Evolutionary conservation across 2,888 invertebrate species (phyloP).

Genomic region (Mesorhabditis spiculigera): DNA sequence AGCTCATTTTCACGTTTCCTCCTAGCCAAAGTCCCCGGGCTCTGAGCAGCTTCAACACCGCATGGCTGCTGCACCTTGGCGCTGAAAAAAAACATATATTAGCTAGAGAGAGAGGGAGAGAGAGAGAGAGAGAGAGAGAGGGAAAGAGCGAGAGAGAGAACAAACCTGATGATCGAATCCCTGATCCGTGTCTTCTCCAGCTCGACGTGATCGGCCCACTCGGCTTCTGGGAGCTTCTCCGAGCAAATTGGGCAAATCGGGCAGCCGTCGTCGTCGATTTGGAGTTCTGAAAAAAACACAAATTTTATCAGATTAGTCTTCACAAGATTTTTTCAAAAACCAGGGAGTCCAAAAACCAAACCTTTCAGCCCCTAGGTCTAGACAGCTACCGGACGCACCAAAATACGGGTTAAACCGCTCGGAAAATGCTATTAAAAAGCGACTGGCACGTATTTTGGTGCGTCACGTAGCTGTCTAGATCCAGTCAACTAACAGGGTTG

Average conservation of each 20-base stretch:
- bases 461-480: too few species aligned
- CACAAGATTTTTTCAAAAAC: too few species aligned
- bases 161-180: slow-evolving; percentile 31
- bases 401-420: too few species aligned
- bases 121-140: background rate
- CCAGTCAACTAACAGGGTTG: too few species aligned
- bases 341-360: too few species aligned
- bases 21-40: background rate
- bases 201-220: slow-evolving; percentile 40
- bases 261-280: slow-evolving; percentile 44
- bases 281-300: slow-evolving; percentile 40
- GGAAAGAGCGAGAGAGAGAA: background rate
- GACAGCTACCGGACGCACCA: too few species aligned
- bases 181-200: slow-evolving; percentile 32
- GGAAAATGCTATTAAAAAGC: too few species aligned
- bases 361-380: too few species aligned
- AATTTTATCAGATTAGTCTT: too few species aligned
- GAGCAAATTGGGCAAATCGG: slow-evolving; percentile 44
- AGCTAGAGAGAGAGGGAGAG: background rate
- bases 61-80: background rate
- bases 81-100: background rate
- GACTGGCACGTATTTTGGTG: too few species aligned
- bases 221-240: slow-evolving; percentile 32
- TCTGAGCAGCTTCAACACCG: too few species aligned
- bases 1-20: slow-evolving; percentile 42